Conservation (phyloP, 2,113 vertebrate genomes). For the Elachura formosa region DNA sequence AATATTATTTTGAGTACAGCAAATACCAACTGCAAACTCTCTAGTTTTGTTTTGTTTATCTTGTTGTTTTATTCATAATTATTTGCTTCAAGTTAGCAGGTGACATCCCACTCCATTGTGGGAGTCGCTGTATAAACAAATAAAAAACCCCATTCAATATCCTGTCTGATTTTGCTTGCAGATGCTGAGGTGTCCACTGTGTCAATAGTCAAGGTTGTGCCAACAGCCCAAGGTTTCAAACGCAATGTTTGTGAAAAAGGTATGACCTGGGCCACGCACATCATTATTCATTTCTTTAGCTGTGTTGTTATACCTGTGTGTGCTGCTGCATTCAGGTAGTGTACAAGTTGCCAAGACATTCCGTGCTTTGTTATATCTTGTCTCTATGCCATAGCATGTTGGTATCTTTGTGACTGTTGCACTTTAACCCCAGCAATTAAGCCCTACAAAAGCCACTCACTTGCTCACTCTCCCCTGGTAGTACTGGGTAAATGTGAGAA, state of each 20-base stretch:
- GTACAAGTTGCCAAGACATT: not conserved
- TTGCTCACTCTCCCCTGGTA: not conserved
- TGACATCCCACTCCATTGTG: not conserved
- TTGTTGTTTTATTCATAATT: not conserved
- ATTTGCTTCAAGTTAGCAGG: not conserved
- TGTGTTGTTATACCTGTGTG: fast-evolving
- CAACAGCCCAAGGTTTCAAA: not conserved
- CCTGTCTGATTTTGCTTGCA: not conserved
- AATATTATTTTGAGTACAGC: not conserved
- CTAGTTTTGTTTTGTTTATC: not conserved
- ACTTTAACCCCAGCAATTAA: not conserved
- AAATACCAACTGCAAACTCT: not conserved
- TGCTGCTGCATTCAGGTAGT: not conserved
- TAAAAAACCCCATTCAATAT: not conserved
- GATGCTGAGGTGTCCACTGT: not conserved
- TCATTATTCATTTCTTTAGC: not conserved
- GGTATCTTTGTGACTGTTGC: not conserved
- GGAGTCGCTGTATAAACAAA: not conserved
- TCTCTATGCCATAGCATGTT: fast-evolving
- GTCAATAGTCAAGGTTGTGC: not conserved
- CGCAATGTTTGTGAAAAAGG: not conserved
- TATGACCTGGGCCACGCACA: not conserved
- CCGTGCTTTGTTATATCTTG: not conserved
- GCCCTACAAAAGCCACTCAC: not conserved
- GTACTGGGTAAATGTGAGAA: not conserved